Evolutionary conservation across 2,888 invertebrate genomes (phyloP), one percentile per base, ranked within the genome.

Genomic region (Hirtodrosophila alboralis): DNA sequence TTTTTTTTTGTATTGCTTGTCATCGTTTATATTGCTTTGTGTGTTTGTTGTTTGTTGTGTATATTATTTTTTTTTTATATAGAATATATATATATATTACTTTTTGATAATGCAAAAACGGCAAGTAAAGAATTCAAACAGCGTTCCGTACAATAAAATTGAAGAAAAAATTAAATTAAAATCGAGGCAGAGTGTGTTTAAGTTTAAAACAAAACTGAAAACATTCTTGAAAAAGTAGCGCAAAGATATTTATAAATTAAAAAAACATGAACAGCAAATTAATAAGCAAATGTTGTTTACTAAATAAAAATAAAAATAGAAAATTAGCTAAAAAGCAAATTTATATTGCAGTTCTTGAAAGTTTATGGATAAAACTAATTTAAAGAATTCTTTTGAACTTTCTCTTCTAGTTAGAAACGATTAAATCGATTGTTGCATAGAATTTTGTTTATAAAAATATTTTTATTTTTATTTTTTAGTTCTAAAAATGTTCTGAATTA

Each of bases 61-160:
- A n/a, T n/a, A n/a, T n/a, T n/a, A n/a, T n/a, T n/a, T n/a, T n/a
- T n/a, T n/a, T n/a, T n/a, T n/a, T n/a, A n/a, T n/a, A n/a, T n/a
- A n/a, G n/a, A 21, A 45, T 58, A 40, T 74, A 69, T 83, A 80
- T 79, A 83, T 88, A 89, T 89, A 89, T 89, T 89, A 89, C 87
- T 89, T 89, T 89, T 89, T 89, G 89, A 88, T 89, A 88, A 88
- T 78, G 88, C 78, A 88, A n/a, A n/a, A n/a, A 81, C 75, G 60
- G 59, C 61, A 71, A 70, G 45, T 44, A 53, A 52, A 54, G 30
- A 84, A 41, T 74, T 67, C 41, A 81, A 79, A 81, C 59, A 73
- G 71, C 83, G 67, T 78, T 78, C 75, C 61, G 53, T 64, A 63
- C 57, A 80, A 80, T 69, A 43, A 37, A 47, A 45, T 33, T 38